phyloP scores from a whole-genome alignment of 2,113 vertebrate genomes.

The Typhlomys cinereus region DNA sequence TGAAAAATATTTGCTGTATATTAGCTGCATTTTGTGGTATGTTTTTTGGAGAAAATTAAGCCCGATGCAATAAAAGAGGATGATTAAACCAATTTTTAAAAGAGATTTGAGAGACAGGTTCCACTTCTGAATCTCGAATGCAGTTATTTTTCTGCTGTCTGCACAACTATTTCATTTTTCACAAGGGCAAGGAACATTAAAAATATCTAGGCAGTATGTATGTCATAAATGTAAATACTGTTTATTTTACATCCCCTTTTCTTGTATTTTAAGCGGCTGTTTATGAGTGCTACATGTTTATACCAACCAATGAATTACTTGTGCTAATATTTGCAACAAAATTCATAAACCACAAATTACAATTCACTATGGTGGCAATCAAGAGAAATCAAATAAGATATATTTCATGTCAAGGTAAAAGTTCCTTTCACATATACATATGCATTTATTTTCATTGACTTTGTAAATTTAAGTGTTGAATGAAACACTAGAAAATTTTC shows the following conservation, averaged over 20 bases:
- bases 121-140: neutral
- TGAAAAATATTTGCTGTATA: constrained; percentile 38
- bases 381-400: constrained; percentile 71
- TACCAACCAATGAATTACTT: constrained; percentile 63
- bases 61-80: neutral
- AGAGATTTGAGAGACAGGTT: neutral
- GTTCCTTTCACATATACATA: too few species aligned
- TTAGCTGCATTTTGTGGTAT: constrained; percentile 29
- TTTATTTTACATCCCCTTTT: constrained; percentile 63
- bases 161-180: constrained; percentile 61
- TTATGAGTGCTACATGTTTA: constrained; percentile 68
- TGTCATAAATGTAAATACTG: constrained; percentile 66
- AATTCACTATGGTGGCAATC: constrained; percentile 65
- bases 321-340: constrained; percentile 61
- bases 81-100: constrained; percentile 45
- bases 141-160: constrained; percentile 44
- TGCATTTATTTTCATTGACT: constrained; percentile 39
- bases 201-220: constrained; percentile 61
- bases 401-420: constrained; percentile 54
- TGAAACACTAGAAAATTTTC: constrained; percentile 39
- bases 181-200: constrained; percentile 50
- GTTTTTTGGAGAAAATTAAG: constrained; percentile 44
- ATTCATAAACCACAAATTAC: constrained; percentile 62
- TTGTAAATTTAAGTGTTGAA: constrained; percentile 25
- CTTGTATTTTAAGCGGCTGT: constrained; percentile 39